Conservation (phyloP, 2,888 invertebrate genomes). For the Nezara viridula region DNA sequence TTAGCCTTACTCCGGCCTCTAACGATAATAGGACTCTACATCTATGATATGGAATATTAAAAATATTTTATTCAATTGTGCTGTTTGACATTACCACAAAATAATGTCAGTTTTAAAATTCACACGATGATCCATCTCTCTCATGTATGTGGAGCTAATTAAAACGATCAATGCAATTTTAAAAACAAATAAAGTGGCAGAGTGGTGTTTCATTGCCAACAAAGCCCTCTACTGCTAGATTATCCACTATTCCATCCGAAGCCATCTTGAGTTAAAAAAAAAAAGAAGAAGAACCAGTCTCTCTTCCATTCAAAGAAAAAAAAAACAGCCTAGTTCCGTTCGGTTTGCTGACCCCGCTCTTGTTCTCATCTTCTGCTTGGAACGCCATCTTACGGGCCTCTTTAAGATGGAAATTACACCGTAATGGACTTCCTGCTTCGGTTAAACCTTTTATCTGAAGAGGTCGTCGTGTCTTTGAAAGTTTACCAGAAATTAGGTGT, state of each 20-base stretch:
- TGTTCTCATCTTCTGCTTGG: neutral
- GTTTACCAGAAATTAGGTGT: neutral
- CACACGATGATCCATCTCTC: too few relatives aligned
- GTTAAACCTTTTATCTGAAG: neutral
- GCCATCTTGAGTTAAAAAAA: neutral
- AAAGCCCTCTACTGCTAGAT: neutral
- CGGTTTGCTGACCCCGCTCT: slow-evolving; percentile 1
- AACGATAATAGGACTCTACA: too few relatives aligned
- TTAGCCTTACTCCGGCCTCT: too few relatives aligned
- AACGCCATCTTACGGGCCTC: neutral
- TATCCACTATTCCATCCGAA: neutral
- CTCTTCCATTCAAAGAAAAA: neutral
- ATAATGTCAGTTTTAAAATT: too few relatives aligned
- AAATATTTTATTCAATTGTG: too few relatives aligned
- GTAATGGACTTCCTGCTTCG: neutral
- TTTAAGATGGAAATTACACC: slow-evolving; percentile 13
- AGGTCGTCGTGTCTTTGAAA: neutral
- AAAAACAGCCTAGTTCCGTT: neutral
- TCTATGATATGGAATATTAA: too few relatives aligned
- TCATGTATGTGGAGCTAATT: neutral
- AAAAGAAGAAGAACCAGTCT: neutral
- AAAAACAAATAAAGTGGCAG: neutral
- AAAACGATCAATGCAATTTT: neutral
- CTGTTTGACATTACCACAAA: too few relatives aligned
- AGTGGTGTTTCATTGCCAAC: neutral